Evolutionary conservation across 2,888 invertebrate species (phyloP).

Genomic region (Anthrax anthrax): DNA sequence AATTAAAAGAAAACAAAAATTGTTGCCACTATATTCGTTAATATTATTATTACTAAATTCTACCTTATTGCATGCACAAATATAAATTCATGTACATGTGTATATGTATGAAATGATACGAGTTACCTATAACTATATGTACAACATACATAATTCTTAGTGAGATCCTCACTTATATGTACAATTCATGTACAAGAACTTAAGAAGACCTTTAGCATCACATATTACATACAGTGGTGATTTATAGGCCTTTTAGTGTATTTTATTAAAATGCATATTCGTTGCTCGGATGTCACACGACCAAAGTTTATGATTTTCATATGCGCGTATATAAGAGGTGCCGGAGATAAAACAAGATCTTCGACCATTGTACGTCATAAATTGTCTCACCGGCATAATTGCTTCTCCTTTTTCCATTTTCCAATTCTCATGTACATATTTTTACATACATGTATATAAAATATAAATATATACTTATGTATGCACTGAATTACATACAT

Average conservation of each 20-base stretch:
- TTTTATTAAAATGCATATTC: slow-evolving; percentile 38
- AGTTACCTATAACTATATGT: no score
- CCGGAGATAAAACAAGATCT: slow-evolving; percentile 15
- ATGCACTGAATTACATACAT: no score
- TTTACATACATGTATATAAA: neutral
- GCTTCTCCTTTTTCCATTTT: slow-evolving; percentile 10
- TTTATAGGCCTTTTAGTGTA: slow-evolving; percentile 35
- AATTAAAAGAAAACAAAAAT: no score
- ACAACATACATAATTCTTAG: no score
- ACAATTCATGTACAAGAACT: no score
- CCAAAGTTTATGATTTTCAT: slow-evolving; percentile 35
- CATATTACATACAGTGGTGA: slow-evolving; percentile 21
- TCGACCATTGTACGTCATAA: slow-evolving; percentile 24
- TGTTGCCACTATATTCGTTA: no score
- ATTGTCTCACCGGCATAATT: slow-evolving; percentile 24
- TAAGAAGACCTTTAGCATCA: no score
- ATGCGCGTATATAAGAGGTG: slow-evolving; percentile 23
- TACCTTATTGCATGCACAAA: no score
- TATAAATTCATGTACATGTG: no score
- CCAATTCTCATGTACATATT: neutral
- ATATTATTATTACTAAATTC: no score
- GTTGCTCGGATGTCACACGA: slow-evolving; percentile 34
- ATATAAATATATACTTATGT: neutral
- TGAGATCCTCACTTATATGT: no score
- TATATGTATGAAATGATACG: no score